phyloP scores from a whole-genome alignment of 2,888 invertebrate genomes.

The Taphrorychus bicolor region DNA sequence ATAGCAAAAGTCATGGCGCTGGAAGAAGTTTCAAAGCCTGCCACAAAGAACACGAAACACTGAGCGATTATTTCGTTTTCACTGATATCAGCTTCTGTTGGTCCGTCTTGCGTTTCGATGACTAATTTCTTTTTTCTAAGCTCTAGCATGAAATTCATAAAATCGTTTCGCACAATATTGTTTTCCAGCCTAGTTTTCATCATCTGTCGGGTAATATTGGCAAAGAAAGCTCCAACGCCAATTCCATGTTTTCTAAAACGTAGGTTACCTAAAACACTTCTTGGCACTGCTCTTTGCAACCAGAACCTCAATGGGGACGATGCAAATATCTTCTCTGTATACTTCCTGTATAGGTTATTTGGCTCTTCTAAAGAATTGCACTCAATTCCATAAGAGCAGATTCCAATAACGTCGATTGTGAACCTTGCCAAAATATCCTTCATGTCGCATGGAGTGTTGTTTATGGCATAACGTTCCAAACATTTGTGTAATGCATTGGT shows the following conservation, averaged over 20 bases:
- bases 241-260: too few relatives aligned
- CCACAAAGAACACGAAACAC: slow-evolving; percentile 44
- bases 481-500: slow-evolving; percentile 46
- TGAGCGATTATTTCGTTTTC: slow-evolving; percentile 44
- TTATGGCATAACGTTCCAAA: slow-evolving; percentile 37
- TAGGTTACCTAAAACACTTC: too few relatives aligned
- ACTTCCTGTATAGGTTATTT: neutral
- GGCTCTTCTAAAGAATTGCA: slow-evolving; percentile 62
- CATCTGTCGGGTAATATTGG: slow-evolving; percentile 56
- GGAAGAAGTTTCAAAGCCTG: slow-evolving; percentile 46
- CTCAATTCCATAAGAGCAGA: slow-evolving; percentile 65
- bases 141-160: slow-evolving; percentile 63
- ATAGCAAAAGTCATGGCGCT: slow-evolving; percentile 45
- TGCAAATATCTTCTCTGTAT: neutral
- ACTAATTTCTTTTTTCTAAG: too few relatives aligned
- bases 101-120: too few relatives aligned
- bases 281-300: too few relatives aligned
- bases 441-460: slow-evolving; percentile 43
- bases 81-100: too few relatives aligned
- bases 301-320: too few relatives aligned
- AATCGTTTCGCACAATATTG: slow-evolving; percentile 57
- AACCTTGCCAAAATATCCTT: slow-evolving; percentile 63
- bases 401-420: slow-evolving; percentile 62
- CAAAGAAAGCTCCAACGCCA: too few relatives aligned
- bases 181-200: slow-evolving; percentile 57